Percentiles rank a stretch among this genome's conserved stretches.
Evolutionary conservation across 1,140 invertebrate species (phyloP).

Genomic region (Drosophila sechellia): DNA sequence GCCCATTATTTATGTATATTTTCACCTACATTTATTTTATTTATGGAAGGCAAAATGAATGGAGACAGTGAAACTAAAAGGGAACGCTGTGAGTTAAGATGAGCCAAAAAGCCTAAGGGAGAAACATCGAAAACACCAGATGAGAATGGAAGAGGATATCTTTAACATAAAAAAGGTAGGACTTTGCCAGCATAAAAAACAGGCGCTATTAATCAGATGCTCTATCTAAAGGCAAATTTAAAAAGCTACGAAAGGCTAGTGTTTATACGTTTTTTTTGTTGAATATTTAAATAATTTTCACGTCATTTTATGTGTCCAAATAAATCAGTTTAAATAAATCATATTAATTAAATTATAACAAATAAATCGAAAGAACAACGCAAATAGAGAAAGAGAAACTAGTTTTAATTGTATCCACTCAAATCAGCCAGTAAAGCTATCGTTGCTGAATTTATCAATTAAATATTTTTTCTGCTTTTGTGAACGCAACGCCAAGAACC

Average conservation of each 20-base stretch:
- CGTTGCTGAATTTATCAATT: conserved; percentile 9
- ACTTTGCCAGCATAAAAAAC: neutral
- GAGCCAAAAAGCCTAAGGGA: conserved; percentile 43
- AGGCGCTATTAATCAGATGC: neutral
- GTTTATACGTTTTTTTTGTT: neutral
- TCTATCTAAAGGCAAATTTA: neutral
- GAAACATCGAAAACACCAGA: conserved; percentile 27
- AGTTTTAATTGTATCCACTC: neutral
- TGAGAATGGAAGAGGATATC: conserved; percentile 13
- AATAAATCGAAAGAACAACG: neutral
- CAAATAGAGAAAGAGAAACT: conserved; percentile 1
- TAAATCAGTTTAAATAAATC: neutral
- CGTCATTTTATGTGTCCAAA: neutral
- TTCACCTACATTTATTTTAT: conserved; percentile 77
- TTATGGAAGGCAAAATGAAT: conserved; percentile 40
- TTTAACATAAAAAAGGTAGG: neutral
- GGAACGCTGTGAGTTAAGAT: conserved; percentile 45
- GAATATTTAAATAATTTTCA: neutral
- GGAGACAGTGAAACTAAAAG: conserved; percentile 23
- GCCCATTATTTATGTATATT: conserved; percentile 76
- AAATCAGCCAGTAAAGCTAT: neutral
- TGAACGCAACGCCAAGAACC: conserved; percentile 10
- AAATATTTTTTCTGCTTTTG: neutral
- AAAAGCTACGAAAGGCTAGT: neutral
- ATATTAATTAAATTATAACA: conserved; percentile 1